Conservation (phyloP, 2,888 invertebrate species). For the Tricholauxania praeusta region DNA sequence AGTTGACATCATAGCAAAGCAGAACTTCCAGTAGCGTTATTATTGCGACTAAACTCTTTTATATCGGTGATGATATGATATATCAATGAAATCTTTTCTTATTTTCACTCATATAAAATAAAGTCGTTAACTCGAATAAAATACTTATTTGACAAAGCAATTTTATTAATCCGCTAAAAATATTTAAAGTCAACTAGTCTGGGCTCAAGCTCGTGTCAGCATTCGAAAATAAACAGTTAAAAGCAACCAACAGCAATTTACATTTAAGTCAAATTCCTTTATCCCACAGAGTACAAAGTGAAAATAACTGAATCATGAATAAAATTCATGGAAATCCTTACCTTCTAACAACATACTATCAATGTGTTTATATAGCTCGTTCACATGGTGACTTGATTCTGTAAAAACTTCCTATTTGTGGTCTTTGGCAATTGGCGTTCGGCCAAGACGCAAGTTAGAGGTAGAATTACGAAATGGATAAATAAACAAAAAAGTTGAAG, state of each 20-base stretch:
- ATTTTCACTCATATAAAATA: too few relatives aligned
- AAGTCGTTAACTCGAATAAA: too few relatives aligned
- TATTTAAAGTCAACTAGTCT: too few relatives aligned
- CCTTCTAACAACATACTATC: constrained; percentile 17
- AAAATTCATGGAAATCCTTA: constrained; percentile 40
- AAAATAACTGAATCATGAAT: constrained; percentile 29
- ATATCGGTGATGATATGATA: too few relatives aligned
- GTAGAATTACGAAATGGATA: constrained; percentile 42
- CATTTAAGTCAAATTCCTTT: constrained; percentile 9
- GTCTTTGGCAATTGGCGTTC: constrained; percentile 31
- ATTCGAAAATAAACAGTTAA: too few relatives aligned
- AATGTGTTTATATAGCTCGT: not conserved
- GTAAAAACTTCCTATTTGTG: constrained; percentile 43
- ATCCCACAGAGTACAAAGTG: not conserved
- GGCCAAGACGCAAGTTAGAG: constrained; percentile 38
- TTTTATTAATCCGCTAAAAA: not conserved
- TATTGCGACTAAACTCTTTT: too few relatives aligned
- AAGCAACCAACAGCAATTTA: too few relatives aligned
- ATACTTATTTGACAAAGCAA: not conserved
- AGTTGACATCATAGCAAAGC: too few relatives aligned
- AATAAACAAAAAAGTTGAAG: constrained; percentile 35
- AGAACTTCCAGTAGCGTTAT: too few relatives aligned
- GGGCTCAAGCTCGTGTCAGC: too few relatives aligned
- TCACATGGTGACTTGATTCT: constrained; percentile 46
- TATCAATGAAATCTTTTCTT: too few relatives aligned